Percentiles rank a stretch among this genome's conserved stretches.
phyloP scores from a whole-genome alignment of 2,113 vertebrate genomes.

The Epinephelus moara region DNA sequence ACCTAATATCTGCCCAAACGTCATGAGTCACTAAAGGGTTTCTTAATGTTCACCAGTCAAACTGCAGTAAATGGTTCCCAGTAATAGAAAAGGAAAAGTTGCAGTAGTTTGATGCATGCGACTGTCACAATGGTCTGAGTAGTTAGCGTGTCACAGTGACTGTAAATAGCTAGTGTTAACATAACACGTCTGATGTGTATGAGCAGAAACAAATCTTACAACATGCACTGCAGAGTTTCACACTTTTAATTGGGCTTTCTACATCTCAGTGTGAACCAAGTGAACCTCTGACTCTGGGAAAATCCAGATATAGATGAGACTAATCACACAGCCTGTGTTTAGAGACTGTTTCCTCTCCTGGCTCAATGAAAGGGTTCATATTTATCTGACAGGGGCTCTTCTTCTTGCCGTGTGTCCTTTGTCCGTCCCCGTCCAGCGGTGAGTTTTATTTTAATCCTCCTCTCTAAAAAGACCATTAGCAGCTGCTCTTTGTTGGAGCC shows the following conservation, averaged over 20 bases:
- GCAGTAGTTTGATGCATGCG: no score
- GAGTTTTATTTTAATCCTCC: conserved; percentile 58
- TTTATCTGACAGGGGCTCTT: neutral
- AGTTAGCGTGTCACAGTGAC: no score
- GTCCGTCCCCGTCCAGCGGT: neutral
- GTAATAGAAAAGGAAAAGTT: no score
- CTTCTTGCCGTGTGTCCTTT: neutral
- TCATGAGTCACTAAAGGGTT: no score
- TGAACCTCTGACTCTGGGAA: conserved; percentile 1
- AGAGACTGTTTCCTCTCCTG: conserved; percentile 4
- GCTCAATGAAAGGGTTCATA: conserved; percentile 5
- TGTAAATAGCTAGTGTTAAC: no score
- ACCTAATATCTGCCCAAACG: no score
- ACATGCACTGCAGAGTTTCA: no score
- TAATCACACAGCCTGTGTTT: conserved; percentile 17
- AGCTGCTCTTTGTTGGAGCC: conserved; percentile 63
- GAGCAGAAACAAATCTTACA: no score
- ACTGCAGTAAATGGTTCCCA: no score
- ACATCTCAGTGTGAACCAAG: neutral
- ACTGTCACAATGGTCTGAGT: no score
- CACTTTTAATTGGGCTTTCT: neutral
- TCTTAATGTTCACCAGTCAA: no score
- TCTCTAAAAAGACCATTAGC: conserved; percentile 60
- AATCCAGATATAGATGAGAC: neutral
- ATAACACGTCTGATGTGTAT: no score